phyloP scores from a whole-genome alignment of 92 coral and sea anemone species.

The Paramuricea clavata region DNA sequence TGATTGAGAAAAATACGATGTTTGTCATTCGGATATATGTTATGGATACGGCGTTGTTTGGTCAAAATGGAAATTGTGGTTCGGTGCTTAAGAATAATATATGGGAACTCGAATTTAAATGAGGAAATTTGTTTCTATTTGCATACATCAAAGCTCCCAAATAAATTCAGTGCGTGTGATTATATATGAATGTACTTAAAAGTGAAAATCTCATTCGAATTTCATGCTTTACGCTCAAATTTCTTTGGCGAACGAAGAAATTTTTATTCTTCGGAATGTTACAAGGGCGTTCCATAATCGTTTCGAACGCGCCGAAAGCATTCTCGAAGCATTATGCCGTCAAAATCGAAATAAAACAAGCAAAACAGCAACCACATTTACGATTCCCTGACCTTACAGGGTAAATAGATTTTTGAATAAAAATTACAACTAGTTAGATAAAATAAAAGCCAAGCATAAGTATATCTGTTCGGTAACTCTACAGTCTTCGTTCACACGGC shows the following conservation, averaged over 20 bases:
- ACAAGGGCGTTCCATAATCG: background rate
- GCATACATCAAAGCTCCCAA: slow-evolving; percentile 90
- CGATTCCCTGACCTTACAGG: slow-evolving; percentile 45
- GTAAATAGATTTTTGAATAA: slow-evolving; percentile 33
- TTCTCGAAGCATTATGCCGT: background rate
- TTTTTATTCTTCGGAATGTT: background rate
- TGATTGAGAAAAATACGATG: background rate
- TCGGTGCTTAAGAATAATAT: slow-evolving; percentile 80
- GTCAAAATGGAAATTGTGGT: slow-evolving; percentile 44
- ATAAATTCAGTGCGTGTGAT: slow-evolving; percentile 45
- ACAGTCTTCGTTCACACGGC: background rate
- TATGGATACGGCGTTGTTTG: slow-evolving; percentile 21
- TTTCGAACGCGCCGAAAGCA: slow-evolving; percentile 2
- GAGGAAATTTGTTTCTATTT: slow-evolving; percentile 97
- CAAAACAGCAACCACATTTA: slow-evolving; percentile 51
- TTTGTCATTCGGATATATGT: background rate
- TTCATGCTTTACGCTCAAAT: background rate
- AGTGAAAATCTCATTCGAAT: background rate
- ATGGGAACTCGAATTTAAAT: slow-evolving; percentile 96
- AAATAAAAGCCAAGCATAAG: slow-evolving; percentile 30
- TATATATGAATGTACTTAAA: slow-evolving; percentile 31
- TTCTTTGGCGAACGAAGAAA: background rate
- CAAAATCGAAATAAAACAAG: slow-evolving; percentile 19
- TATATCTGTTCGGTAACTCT: background rate
- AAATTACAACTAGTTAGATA: slow-evolving; percentile 15